phyloP scores from a whole-genome alignment of 1,140 invertebrate genomes.

The Camponotus floridanus region DNA sequence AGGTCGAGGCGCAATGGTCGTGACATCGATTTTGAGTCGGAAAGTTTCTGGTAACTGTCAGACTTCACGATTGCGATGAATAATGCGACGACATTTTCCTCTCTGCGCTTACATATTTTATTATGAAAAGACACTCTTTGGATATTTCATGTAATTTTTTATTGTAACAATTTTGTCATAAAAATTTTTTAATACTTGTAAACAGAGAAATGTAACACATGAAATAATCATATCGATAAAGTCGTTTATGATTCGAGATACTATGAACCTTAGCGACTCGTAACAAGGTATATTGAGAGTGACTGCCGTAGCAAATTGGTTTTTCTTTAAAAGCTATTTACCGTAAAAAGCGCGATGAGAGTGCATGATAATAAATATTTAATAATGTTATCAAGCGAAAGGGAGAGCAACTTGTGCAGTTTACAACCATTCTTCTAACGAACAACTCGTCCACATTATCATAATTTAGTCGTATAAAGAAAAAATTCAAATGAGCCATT shows the following conservation, averaged over 20 bases:
- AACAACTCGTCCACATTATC: slow-evolving; percentile 22
- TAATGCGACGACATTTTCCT: slow-evolving; percentile 48
- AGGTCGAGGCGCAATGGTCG: slow-evolving; percentile 29
- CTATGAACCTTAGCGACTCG: neutral
- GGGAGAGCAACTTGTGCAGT: neutral
- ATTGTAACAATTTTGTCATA: neutral
- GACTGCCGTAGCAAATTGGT: neutral
- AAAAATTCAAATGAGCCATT: slow-evolving; percentile 35
- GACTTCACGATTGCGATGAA: slow-evolving; percentile 43
- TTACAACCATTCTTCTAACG: slow-evolving; percentile 13
- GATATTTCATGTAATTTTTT: slow-evolving; percentile 16
- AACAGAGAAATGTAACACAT: neutral
- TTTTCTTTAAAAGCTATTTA: neutral
- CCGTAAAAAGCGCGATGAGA: slow-evolving; percentile 3
- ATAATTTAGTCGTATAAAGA: slow-evolving; percentile 59
- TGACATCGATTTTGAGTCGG: slow-evolving; percentile 55
- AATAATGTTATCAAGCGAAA: slow-evolving; percentile 37
- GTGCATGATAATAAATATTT: slow-evolving; percentile 48
- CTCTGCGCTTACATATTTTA: slow-evolving; percentile 46
- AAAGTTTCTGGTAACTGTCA: slow-evolving; percentile 53
- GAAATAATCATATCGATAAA: neutral
- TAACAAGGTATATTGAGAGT: slow-evolving; percentile 14
- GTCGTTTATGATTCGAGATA: neutral
- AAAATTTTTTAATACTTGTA: slow-evolving; percentile 6
- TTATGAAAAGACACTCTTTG: slow-evolving; percentile 10